Conservation (phyloP, 2,113 vertebrate genomes). For the Meleagris gallopavo region DNA sequence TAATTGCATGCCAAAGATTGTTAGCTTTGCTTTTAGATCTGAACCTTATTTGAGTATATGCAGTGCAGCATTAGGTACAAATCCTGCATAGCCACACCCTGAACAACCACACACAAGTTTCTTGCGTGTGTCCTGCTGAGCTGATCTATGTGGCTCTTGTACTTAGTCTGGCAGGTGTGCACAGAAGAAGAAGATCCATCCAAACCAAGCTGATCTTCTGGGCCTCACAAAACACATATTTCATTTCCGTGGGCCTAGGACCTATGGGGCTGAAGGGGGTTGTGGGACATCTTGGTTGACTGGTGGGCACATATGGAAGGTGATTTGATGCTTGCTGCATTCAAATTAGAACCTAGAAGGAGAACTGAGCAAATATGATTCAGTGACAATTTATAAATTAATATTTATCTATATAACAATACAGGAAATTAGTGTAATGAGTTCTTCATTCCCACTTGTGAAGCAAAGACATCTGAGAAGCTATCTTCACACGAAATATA, state of each 20-base stretch:
- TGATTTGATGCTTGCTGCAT: not conserved
- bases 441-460: not conserved
- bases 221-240: not conserved
- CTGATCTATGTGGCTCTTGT: not conserved
- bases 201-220: not conserved
- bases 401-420: not conserved
- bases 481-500: not conserved
- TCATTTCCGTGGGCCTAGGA: not conserved
- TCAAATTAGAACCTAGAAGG: not conserved
- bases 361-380: not conserved
- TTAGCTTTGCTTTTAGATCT: not conserved
- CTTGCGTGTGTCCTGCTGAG: accelerated
- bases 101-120: not conserved
- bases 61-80: not conserved
- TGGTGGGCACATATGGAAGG: not conserved
- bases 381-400: not conserved
- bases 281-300: not conserved
- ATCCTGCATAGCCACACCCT: not conserved
- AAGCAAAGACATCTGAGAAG: not conserved
- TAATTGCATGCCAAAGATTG: too few species aligned
- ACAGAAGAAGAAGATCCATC: not conserved
- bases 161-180: not conserved
- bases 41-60: not conserved
- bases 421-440: not conserved
- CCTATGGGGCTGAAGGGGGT: not conserved